Evolutionary conservation across 2,888 invertebrate species (phyloP).

Genomic region (Metacarcinus magister): DNA sequence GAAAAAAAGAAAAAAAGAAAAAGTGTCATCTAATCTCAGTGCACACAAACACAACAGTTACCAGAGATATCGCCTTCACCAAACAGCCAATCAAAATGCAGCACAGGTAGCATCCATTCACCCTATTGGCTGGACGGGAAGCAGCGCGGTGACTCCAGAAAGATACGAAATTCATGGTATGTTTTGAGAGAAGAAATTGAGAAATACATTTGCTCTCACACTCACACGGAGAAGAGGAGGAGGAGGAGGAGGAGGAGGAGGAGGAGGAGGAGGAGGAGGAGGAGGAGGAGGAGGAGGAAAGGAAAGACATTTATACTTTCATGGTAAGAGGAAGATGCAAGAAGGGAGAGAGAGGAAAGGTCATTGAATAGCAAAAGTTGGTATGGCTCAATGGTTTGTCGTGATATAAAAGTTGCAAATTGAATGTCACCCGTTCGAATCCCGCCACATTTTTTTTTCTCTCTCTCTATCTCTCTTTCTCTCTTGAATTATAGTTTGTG

Average conservation of each 20-base stretch:
- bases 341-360: background rate
- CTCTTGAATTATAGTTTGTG: no score
- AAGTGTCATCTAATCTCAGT: no score
- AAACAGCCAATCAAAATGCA: background rate
- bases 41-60: background rate
- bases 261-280: no score
- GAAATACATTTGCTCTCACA: background rate
- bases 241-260: background rate
- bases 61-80: background rate
- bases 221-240: background rate
- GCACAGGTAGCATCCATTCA: background rate
- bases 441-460: background rate
- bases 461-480: no score
- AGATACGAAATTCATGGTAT: conserved; percentile 12
- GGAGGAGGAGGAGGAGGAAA: background rate
- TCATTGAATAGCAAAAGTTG: background rate
- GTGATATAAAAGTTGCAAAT: background rate
- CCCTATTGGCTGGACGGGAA: background rate
- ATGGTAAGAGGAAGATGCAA: background rate
- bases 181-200: background rate
- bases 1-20: no score
- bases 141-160: background rate
- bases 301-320: background rate
- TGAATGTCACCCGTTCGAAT: background rate
- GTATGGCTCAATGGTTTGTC: background rate